A percentile compares a stretch with the other conserved stretches of the same genome.
phyloP scores from a whole-genome alignment of 2,113 vertebrate species.

The Antechinus flavipes region DNA sequence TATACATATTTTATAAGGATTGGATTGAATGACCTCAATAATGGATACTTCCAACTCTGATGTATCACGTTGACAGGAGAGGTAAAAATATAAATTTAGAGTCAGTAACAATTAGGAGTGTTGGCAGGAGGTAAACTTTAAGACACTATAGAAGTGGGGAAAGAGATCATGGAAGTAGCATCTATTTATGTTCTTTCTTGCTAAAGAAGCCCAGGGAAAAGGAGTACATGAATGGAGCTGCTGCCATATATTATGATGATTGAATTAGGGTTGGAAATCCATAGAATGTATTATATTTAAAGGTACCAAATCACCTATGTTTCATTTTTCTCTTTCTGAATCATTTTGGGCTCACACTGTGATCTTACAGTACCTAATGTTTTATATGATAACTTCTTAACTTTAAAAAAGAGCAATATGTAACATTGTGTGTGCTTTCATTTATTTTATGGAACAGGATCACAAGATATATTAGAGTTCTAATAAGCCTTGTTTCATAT shows the following conservation, averaged over 20 bases:
- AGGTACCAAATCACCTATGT: not conserved
- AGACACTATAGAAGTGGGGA: too few relatives aligned
- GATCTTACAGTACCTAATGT: not conserved
- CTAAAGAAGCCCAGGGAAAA: not conserved
- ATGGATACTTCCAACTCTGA: not conserved
- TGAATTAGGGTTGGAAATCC: not conserved
- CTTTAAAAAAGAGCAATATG: not conserved
- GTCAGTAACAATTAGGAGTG: not conserved
- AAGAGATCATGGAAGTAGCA: too few relatives aligned
- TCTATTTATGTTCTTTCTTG: not conserved
- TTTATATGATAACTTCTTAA: not conserved
- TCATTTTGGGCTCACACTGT: not conserved
- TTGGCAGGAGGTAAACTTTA: too few relatives aligned
- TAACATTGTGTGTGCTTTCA: not conserved
- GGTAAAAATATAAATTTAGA: too few relatives aligned
- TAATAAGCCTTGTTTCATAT: not conserved
- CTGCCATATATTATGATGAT: not conserved
- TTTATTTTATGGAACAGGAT: not conserved
- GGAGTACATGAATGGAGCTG: not conserved
- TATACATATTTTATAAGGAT: not conserved
- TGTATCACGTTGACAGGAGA: not conserved
- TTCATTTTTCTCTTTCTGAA: not conserved
- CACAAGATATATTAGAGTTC: not conserved
- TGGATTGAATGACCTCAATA: not conserved
- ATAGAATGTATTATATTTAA: too few relatives aligned